A percentile compares a stretch with the other conserved stretches of the same genome.
Conservation (phyloP, 2,113 vertebrate genomes). For the Psilopsiagon aymara region DNA sequence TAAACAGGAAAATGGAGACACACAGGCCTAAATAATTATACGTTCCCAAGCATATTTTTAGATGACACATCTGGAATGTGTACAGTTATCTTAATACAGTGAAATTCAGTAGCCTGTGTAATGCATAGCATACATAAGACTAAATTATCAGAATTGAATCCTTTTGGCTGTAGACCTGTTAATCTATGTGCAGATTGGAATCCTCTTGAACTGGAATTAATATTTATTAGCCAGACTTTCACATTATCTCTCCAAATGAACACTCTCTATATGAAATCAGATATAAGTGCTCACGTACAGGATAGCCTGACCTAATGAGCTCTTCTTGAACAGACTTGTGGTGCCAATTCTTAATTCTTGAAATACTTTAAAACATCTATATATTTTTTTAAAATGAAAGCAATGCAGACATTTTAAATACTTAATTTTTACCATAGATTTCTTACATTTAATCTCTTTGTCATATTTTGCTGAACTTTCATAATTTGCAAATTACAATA, state of each 20-base stretch:
- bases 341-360: background rate
- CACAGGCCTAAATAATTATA: background rate
- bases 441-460: background rate
- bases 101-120: background rate
- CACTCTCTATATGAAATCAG: background rate
- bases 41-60: background rate
- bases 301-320: background rate
- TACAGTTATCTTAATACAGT: background rate
- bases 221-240: background rate
- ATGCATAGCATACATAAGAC: background rate
- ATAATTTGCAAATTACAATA: background rate
- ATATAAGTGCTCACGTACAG: background rate
- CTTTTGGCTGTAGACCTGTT: background rate
- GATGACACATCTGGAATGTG: background rate
- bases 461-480: background rate
- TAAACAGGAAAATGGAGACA: background rate
- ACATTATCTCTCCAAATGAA: background rate
- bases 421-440: background rate
- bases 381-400: background rate
- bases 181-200: background rate
- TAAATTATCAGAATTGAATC: background rate
- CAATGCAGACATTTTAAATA: background rate
- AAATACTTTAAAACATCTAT: background rate
- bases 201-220: constrained; percentile 27
- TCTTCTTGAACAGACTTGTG: background rate